These are phyloP conservation scores for Pollenia griseotomentosa DNA, from an alignment of 2,888 invertebrate species.

Conservation along the genomic window DNA sequence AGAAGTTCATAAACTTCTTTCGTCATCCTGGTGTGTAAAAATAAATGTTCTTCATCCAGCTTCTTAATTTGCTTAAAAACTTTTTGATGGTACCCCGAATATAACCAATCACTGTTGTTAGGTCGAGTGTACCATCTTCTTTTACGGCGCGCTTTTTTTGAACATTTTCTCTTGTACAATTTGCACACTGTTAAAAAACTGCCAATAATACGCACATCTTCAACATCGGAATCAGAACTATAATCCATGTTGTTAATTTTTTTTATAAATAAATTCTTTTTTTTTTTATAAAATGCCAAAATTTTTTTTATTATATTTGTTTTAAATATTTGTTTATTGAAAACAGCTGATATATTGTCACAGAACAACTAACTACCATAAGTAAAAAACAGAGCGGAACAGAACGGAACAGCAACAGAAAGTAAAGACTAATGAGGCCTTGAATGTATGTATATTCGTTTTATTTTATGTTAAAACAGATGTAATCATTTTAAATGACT, in stretches of 20 bases:
- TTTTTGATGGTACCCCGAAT: constrained; percentile 1
- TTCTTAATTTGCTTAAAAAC: background rate
- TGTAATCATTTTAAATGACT: constrained; percentile 61
- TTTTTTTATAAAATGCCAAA: too few relatives aligned
- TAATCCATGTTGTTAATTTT: background rate
- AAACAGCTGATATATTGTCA: too few relatives aligned
- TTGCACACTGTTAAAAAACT: too few relatives aligned
- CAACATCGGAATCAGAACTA: background rate
- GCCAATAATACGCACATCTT: too few relatives aligned
- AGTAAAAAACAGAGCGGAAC: background rate
- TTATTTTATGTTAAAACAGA: constrained; percentile 47
- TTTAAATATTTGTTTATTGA: background rate
- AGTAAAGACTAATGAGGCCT: background rate
- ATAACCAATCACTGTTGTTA: background rate
- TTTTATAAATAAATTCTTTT: background rate
- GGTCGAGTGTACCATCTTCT: background rate
- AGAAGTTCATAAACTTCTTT: too few relatives aligned
- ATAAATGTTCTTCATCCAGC: too few relatives aligned
- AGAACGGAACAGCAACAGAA: background rate
- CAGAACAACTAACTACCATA: background rate
- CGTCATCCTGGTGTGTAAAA: too few relatives aligned
- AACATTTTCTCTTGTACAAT: background rate
- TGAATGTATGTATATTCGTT: background rate
- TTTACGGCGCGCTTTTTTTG: background rate
- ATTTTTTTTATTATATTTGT: too few relatives aligned